Conservation (phyloP, 64 coral and sea anemone genomes). For the Montipora capricornis region DNA sequence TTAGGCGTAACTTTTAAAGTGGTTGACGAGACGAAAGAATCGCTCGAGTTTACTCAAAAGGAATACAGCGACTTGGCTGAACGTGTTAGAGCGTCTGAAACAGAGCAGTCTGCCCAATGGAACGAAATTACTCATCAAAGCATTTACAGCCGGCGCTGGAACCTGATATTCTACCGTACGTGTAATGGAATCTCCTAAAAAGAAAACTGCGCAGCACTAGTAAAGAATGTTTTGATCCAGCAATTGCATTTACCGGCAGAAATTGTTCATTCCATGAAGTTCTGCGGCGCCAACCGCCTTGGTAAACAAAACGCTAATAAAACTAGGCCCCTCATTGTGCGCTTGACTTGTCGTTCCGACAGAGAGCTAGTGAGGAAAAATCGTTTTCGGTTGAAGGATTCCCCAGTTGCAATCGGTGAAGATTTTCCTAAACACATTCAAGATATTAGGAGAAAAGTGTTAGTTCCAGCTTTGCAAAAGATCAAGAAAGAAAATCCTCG, state of each 20-base stretch:
- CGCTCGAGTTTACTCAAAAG: background rate
- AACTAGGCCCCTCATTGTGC: constrained; percentile 4
- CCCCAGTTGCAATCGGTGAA: background rate
- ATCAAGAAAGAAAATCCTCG: background rate
- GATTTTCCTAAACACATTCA: background rate
- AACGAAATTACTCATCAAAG: background rate
- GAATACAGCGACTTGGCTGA: background rate
- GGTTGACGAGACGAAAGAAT: background rate
- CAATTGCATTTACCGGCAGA: background rate
- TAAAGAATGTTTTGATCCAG: background rate
- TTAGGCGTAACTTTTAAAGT: background rate
- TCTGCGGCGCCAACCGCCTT: background rate
- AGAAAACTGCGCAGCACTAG: constrained; percentile 1
- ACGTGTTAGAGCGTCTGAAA: background rate
- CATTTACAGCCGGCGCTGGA: background rate
- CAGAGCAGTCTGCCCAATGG: background rate
- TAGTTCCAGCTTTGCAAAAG: background rate
- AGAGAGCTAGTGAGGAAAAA: background rate
- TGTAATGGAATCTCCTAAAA: background rate
- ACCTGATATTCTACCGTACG: background rate
- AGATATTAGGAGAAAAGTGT: constrained; percentile 14
- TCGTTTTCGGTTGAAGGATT: background rate
- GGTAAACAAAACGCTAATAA: background rate
- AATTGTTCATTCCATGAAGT: background rate
- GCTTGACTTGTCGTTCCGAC: constrained; percentile 2